These are phyloP conservation scores for Brevimyrus niger DNA, from an alignment of 2,113 vertebrate species.

Conservation along the genomic window DNA sequence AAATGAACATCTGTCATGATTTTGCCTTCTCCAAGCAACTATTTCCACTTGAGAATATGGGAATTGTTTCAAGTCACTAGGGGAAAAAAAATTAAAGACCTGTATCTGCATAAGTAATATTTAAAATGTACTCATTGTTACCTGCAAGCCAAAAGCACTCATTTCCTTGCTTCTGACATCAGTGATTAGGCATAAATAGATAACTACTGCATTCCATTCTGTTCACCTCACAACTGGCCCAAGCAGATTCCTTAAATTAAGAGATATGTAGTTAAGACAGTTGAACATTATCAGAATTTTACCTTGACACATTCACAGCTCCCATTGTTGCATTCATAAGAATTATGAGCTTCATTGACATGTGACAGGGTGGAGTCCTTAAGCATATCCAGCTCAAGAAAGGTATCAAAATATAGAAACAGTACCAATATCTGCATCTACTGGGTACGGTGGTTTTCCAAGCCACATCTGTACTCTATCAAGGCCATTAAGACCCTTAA, in stretches of 20 bases:
- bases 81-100: background rate
- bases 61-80: background rate
- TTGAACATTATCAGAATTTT: background rate
- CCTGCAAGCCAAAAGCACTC: background rate
- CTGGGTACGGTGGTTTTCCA: background rate
- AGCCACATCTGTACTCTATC: background rate
- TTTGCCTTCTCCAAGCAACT: background rate
- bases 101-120: background rate
- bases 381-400: background rate
- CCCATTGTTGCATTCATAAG: background rate
- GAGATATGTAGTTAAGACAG: background rate
- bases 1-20: background rate
- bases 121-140: background rate
- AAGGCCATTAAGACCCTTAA: background rate
- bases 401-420: background rate
- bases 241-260: background rate
- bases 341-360: background rate
- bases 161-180: background rate
- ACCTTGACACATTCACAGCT: background rate
- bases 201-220: background rate
- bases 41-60: background rate
- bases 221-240: background rate
- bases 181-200: background rate
- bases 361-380: background rate
- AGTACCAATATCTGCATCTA: background rate